Conservation (phyloP, 2,113 vertebrate species). For the Myiagra hebetior region DNA sequence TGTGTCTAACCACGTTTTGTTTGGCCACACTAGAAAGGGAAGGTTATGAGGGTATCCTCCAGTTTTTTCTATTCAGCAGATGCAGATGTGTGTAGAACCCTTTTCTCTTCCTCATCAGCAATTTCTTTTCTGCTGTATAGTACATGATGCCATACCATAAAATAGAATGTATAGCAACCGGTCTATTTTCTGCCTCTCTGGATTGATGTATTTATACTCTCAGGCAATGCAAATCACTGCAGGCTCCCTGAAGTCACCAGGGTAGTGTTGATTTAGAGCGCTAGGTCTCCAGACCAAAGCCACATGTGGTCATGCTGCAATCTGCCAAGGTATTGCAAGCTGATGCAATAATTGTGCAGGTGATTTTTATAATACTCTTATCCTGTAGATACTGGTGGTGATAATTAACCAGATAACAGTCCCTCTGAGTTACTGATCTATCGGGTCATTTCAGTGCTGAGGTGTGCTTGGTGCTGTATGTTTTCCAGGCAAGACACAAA, state of each 20-base stretch:
- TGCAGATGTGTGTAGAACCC: not conserved
- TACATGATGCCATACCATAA: not conserved
- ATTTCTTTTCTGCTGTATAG: not conserved
- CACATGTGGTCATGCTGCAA: not conserved
- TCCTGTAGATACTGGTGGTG: not conserved
- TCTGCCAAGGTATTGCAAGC: not conserved
- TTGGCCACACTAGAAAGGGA: constrained; percentile 16
- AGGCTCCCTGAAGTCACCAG: not conserved
- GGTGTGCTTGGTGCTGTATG: not conserved
- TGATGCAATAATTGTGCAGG: not conserved
- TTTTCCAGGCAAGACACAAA: not conserved
- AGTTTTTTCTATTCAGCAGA: not conserved
- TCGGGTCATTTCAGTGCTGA: not conserved
- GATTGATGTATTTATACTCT: not conserved
- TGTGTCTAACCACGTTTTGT: constrained; percentile 22
- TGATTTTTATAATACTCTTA: not conserved
- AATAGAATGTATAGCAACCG: not conserved
- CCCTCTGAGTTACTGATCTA: not conserved
- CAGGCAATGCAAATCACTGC: not conserved
- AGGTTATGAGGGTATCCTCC: not conserved
- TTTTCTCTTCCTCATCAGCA: not conserved
- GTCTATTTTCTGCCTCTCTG: not conserved
- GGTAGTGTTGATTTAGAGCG: not conserved
- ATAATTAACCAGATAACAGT: not conserved
- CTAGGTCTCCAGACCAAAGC: not conserved